Conservation (phyloP, 1,140 invertebrate genomes). For the Lordiphosa stackelbergi region DNA sequence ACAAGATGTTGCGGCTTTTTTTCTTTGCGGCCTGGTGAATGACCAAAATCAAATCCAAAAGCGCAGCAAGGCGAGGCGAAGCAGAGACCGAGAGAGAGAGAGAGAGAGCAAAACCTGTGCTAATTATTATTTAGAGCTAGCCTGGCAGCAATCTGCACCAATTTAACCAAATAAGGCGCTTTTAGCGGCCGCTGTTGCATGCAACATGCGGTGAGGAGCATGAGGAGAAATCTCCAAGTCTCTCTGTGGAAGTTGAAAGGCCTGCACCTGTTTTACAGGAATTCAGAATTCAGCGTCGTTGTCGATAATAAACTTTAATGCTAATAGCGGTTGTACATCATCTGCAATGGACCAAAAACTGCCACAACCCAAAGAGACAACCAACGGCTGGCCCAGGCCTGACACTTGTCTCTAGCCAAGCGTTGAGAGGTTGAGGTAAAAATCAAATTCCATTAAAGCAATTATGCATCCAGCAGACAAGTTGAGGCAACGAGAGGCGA, state of each 20-base stretch:
- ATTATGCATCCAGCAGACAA: constrained; percentile 50
- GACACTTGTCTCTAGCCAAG: constrained; percentile 26
- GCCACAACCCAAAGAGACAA: constrained; percentile 26
- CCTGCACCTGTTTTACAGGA: constrained; percentile 75
- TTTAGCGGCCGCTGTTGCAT: constrained; percentile 60
- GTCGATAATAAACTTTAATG: constrained; percentile 76
- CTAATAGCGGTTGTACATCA: constrained; percentile 76
- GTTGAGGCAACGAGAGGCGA: constrained; percentile 7
- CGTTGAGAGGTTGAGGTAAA: constrained; percentile 44
- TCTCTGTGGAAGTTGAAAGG: constrained; percentile 47
- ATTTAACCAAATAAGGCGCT: constrained; percentile 76
- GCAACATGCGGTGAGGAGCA: constrained; percentile 52
- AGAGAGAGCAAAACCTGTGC: constrained; percentile 59
- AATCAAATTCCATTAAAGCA: constrained; percentile 75
- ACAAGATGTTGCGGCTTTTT: constrained; percentile 40
- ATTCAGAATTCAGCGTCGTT: constrained; percentile 68
- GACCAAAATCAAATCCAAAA: constrained; percentile 62
- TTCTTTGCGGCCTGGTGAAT: constrained; percentile 50
- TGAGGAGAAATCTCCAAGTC: constrained; percentile 57
- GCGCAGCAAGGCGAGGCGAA: constrained; percentile 40
- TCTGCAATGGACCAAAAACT: constrained; percentile 68
- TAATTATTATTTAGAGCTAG: constrained; percentile 76
- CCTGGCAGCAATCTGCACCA: constrained; percentile 70
- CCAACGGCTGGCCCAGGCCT: constrained; percentile 16
- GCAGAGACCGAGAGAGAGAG: constrained; percentile 17